Evolutionary conservation across 1,140 invertebrate genomes (phyloP).

Genomic region (Euwallacea fornicatus): DNA sequence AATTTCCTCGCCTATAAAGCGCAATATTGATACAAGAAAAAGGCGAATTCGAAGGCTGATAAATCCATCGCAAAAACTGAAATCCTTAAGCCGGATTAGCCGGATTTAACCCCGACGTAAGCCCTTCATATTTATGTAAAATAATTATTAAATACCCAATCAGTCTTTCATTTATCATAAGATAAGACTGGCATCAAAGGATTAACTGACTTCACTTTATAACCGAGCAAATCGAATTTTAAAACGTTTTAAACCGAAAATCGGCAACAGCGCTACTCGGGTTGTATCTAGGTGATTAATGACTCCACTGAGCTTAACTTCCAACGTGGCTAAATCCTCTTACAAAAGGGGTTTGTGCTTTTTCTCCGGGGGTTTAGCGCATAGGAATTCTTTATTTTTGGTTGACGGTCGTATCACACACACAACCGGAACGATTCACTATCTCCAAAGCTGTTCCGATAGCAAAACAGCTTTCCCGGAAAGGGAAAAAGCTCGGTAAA

Average conservation of each 20-base stretch:
- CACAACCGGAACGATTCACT: neutral
- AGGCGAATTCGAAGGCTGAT: no score
- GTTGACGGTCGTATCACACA: slow-evolving; percentile 4
- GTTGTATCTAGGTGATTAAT: slow-evolving; percentile 34
- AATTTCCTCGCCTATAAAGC: no score
- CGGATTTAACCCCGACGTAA: neutral
- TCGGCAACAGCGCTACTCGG: slow-evolving; percentile 21
- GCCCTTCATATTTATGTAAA: neutral
- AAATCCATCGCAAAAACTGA: no score
- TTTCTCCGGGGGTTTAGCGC: neutral
- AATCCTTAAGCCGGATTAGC: neutral
- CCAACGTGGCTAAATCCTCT: slow-evolving; percentile 28
- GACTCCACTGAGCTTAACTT: slow-evolving; percentile 27
- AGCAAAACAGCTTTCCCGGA: no score
- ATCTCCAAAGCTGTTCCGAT: neutral
- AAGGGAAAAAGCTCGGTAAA: slow-evolving; percentile 3
- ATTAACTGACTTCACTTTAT: slow-evolving; percentile 13
- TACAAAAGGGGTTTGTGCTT: slow-evolving; percentile 25
- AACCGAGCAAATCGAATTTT: slow-evolving; percentile 14
- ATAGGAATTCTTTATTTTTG: slow-evolving; percentile 17
- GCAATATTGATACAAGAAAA: no score
- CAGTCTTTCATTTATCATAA: slow-evolving; percentile 5
- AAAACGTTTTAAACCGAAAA: slow-evolving; percentile 20
- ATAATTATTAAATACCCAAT: slow-evolving; percentile 5
- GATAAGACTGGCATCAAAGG: slow-evolving; percentile 7